These are phyloP conservation scores for Calephelis virginiensis DNA, from an alignment of 1,140 invertebrate species.

Conservation along the genomic window DNA sequence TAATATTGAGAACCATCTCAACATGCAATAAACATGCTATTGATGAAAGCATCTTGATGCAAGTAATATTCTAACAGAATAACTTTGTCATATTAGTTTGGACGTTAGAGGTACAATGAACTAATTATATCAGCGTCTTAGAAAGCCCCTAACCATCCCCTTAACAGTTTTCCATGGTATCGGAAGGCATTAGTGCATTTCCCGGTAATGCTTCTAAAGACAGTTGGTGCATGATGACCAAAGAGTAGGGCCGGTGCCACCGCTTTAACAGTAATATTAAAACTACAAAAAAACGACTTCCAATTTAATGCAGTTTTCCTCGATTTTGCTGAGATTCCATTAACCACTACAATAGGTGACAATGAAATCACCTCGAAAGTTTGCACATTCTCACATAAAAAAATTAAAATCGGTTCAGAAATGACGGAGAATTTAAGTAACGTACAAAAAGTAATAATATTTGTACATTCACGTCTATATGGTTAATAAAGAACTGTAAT, in stretches of 20 bases:
- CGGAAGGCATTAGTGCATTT: constrained; percentile 74
- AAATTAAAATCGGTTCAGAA: too few species aligned
- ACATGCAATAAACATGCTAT: constrained; percentile 13
- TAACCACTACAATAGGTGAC: too few species aligned
- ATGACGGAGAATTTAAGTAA: too few species aligned
- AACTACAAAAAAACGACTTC: too few species aligned
- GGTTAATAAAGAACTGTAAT: too few species aligned
- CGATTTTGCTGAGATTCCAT: too few species aligned
- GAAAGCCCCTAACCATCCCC: constrained; percentile 75
- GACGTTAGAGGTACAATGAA: constrained; percentile 68
- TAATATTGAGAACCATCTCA: neutral
- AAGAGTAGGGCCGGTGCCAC: constrained; percentile 42
- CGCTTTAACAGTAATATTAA: too few species aligned
- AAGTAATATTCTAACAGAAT: constrained; percentile 25
- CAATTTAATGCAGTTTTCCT: too few species aligned
- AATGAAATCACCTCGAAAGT: too few species aligned
- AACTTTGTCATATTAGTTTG: constrained; percentile 51
- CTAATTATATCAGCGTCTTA: constrained; percentile 76
- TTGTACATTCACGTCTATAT: too few species aligned
- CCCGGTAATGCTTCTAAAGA: constrained; percentile 74
- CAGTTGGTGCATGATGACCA: constrained; percentile 67
- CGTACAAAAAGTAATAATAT: too few species aligned
- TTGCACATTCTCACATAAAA: too few species aligned
- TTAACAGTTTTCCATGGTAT: constrained; percentile 76
- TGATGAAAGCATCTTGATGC: constrained; percentile 37